These are phyloP conservation scores for Kuschelorhynchus macadamiae DNA, from an alignment of 2,888 invertebrate genomes.

Conservation along the genomic window DNA sequence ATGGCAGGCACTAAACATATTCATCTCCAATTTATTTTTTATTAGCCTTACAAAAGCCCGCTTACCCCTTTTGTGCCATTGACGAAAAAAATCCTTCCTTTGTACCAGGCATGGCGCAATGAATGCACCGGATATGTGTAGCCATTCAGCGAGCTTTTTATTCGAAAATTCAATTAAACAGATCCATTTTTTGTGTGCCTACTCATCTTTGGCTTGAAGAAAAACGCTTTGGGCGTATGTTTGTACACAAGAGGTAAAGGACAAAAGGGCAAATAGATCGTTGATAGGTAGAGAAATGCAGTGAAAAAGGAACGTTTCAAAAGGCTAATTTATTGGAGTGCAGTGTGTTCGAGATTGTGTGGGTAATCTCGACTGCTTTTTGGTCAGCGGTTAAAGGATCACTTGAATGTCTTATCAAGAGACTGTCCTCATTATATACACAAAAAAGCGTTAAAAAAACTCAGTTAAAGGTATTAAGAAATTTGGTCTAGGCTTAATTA, in stretches of 20 bases:
- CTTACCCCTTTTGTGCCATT: slow-evolving; percentile 16
- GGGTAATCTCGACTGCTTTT: slow-evolving; percentile 29
- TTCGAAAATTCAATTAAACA: slow-evolving; percentile 47
- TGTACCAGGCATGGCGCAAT: slow-evolving; percentile 20
- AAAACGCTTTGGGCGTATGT: slow-evolving; percentile 47
- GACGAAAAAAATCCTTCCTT: slow-evolving; percentile 35
- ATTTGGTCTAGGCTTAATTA: too few relatives aligned
- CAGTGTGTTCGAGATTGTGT: slow-evolving; percentile 25
- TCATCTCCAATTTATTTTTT: slow-evolving; percentile 33
- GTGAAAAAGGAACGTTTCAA: slow-evolving; percentile 32
- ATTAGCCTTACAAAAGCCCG: slow-evolving; percentile 34
- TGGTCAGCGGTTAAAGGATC: neutral
- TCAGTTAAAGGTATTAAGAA: too few relatives aligned
- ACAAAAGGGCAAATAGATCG: slow-evolving; percentile 38
- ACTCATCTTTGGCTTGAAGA: slow-evolving; percentile 42
- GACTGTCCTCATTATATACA: too few relatives aligned
- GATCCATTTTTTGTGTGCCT: slow-evolving; percentile 43
- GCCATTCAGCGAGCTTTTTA: slow-evolving; percentile 34
- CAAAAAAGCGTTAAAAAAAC: too few relatives aligned
- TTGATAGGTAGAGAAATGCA: slow-evolving; percentile 30
- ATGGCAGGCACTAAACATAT: slow-evolving; percentile 22
- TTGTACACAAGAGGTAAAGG: slow-evolving; percentile 43
- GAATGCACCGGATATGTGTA: slow-evolving; percentile 47
- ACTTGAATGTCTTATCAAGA: neutral
- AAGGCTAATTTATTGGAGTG: slow-evolving; percentile 36